Evolutionary conservation across 2,113 vertebrate species (phyloP).

Genomic region (Pica pica): DNA sequence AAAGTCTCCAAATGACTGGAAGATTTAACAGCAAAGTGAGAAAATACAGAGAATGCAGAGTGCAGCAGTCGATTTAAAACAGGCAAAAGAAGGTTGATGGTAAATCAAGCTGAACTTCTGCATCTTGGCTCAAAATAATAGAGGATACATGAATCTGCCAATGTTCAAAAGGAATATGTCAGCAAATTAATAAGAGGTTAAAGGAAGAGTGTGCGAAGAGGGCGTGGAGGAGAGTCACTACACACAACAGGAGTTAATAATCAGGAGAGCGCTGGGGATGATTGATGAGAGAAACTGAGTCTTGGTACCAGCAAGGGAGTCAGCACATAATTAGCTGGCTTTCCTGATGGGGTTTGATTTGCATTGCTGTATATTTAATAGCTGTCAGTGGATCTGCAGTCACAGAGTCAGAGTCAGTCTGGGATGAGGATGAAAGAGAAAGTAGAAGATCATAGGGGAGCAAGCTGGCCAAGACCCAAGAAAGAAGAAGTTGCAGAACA

Average conservation of each 20-base stretch:
- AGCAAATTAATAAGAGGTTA: background rate
- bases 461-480: constrained; percentile 8
- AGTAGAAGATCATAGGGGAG: background rate
- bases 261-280: background rate
- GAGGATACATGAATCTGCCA: constrained; percentile 26
- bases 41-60: background rate
- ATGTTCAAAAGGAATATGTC: constrained; percentile 21
- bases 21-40: background rate
- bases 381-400: background rate
- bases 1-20: background rate
- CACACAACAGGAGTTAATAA: background rate
- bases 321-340: constrained; percentile 15
- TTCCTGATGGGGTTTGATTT: background rate
- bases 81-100: background rate
- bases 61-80: background rate
- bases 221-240: background rate
- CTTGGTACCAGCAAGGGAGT: constrained; percentile 19
- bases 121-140: background rate
- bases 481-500: background rate
- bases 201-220: background rate
- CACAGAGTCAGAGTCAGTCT: background rate
- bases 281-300: constrained; percentile 15
- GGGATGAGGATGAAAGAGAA: constrained; percentile 37
- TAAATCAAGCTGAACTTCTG: constrained; percentile 21
- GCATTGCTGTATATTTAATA: constrained; percentile 26